Percentiles rank a stretch among this genome's conserved stretches.
These are phyloP conservation scores for Rhagonycha lutea DNA, from an alignment of 2,888 invertebrate species.

Conservation along the genomic window DNA sequence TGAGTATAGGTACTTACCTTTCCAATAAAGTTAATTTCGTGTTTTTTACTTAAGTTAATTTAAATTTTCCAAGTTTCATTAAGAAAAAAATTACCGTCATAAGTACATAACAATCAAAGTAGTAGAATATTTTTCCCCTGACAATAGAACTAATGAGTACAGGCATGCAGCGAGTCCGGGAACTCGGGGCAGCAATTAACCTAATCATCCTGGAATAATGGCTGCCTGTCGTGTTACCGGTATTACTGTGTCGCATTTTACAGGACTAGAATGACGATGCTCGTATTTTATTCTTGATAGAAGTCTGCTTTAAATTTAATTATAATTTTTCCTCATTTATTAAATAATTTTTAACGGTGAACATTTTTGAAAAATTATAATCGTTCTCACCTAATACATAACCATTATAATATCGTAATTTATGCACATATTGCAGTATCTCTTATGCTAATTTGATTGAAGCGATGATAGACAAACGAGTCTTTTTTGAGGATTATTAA, in stretches of 20 bases:
- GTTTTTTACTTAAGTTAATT: constrained; percentile 1
- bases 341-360: background rate
- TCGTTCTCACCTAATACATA: background rate
- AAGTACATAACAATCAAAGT: constrained; percentile 35
- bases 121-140: constrained; percentile 39
- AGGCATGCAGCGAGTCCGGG: constrained; percentile 40
- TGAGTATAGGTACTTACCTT: background rate
- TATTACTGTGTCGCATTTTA: constrained; percentile 24
- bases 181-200: constrained; percentile 41
- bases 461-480: background rate
- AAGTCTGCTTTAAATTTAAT: constrained; percentile 21
- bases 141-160: constrained; percentile 39
- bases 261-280: constrained; percentile 24
- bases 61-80: constrained; percentile 23
- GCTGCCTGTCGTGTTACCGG: constrained; percentile 32
- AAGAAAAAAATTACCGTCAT: constrained; percentile 33
- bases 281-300: constrained; percentile 24
- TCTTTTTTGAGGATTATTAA: background rate
- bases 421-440: background rate
- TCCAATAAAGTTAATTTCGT: background rate
- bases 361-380: background rate
- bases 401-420: background rate
- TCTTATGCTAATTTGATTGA: background rate
- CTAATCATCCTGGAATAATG: constrained; percentile 43
- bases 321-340: constrained; percentile 9